phyloP scores from a whole-genome alignment of 2,113 vertebrate genomes.

The Heterochromis multidens region DNA sequence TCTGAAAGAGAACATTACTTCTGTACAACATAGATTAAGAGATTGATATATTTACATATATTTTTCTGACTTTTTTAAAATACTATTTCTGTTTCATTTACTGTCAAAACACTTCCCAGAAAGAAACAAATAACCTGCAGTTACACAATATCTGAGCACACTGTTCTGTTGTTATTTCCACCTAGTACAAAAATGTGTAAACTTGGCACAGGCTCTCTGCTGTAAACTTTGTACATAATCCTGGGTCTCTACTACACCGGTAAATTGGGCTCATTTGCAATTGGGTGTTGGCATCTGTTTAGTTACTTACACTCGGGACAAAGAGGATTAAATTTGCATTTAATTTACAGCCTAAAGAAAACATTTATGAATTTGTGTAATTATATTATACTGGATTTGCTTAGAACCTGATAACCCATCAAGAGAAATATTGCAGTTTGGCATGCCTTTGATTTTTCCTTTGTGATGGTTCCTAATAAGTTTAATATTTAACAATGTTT shows the following conservation, averaged over 20 bases:
- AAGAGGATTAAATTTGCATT: background rate
- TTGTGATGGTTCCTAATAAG: background rate
- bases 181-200: background rate
- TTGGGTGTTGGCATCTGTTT: background rate
- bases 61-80: background rate
- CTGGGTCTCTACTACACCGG: background rate
- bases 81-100: background rate
- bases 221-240: conserved; percentile 18
- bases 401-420: background rate
- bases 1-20: background rate
- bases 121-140: background rate
- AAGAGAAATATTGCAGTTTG: background rate
- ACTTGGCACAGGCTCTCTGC: background rate
- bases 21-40: background rate
- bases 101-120: background rate
- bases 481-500: background rate
- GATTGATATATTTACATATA: background rate
- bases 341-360: background rate
- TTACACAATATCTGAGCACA: background rate
- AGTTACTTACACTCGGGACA: background rate
- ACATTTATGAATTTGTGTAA: background rate
- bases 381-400: background rate
- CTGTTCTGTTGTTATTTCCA: background rate
- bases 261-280: background rate
- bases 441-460: background rate